Evolutionary conservation across 2,797 vertebrate species (phyloP).

Genomic region (Mastacembelus armatus): DNA sequence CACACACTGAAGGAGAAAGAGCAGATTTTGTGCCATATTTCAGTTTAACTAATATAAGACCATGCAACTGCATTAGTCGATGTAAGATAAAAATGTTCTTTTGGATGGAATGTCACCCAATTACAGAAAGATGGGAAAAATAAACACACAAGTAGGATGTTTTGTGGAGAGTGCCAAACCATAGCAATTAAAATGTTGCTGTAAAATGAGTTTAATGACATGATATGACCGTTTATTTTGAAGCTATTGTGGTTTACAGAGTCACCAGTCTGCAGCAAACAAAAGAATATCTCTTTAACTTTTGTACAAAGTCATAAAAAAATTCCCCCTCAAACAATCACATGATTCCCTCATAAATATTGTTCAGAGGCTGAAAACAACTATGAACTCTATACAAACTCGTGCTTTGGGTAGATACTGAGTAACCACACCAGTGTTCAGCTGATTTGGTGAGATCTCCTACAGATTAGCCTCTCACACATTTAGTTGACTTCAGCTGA

Average conservation of each 20-base stretch:
- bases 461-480: constrained; percentile 32
- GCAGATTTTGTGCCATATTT: not conserved
- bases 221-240: no score
- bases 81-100: not conserved
- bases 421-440: constrained; percentile 21
- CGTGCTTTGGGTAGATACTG: constrained; percentile 1
- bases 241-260: no score
- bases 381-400: constrained; percentile 24
- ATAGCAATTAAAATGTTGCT: not conserved
- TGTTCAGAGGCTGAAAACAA: not conserved
- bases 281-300: no score
- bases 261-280: no score
- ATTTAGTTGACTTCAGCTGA: constrained; percentile 28
- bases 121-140: not conserved
- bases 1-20: constrained; percentile 86
- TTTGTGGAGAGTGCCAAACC: not conserved
- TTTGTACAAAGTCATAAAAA: not conserved
- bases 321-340: constrained; percentile 1
- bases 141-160: not conserved
- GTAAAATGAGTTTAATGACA: no score
- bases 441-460: constrained; percentile 20
- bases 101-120: not conserved
- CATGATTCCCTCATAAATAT: constrained; percentile 7
- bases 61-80: not conserved
- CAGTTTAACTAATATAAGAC: not conserved